These are phyloP conservation scores for Saturnia pavonia DNA, from an alignment of 2,888 invertebrate species.

Conservation along the genomic window DNA sequence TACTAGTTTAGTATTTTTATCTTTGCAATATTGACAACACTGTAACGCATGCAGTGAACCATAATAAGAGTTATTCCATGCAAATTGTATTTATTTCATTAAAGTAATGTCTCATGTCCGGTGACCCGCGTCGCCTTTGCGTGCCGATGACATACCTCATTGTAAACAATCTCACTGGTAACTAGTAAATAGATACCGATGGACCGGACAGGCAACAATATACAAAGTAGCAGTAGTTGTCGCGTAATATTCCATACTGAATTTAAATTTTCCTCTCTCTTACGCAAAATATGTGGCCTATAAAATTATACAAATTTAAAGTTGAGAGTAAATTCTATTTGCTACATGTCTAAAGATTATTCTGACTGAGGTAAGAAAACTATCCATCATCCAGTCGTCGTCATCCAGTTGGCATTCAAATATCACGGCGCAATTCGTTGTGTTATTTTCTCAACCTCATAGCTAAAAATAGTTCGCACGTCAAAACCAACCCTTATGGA, in stretches of 20 bases:
- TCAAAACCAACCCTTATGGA: neutral
- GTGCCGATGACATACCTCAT: conserved; percentile 41
- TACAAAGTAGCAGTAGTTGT: conserved; percentile 3
- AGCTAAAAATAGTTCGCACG: neutral
- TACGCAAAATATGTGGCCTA: neutral
- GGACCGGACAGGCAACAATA: neutral
- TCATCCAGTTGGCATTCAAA: neutral
- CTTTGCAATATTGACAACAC: conserved; percentile 4
- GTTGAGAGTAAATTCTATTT: no score
- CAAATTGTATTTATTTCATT: conserved; percentile 70
- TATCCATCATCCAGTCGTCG: neutral
- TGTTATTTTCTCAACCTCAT: neutral
- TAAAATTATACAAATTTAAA: no score
- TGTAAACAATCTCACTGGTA: conserved; percentile 30
- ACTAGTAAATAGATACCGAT: conserved; percentile 18
- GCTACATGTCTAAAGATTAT: neutral
- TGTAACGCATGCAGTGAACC: conserved; percentile 3
- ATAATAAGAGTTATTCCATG: conserved; percentile 36
- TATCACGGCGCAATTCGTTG: neutral
- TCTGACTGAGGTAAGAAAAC: neutral
- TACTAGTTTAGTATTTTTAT: neutral
- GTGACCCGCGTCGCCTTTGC: conserved; percentile 57
- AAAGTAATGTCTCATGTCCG: conserved; percentile 68
- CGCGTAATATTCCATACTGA: neutral
- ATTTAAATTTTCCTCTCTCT: neutral